These are phyloP conservation scores for Achatina immaculata DNA, from an alignment of 1,140 invertebrate species.

Conservation along the genomic window DNA sequence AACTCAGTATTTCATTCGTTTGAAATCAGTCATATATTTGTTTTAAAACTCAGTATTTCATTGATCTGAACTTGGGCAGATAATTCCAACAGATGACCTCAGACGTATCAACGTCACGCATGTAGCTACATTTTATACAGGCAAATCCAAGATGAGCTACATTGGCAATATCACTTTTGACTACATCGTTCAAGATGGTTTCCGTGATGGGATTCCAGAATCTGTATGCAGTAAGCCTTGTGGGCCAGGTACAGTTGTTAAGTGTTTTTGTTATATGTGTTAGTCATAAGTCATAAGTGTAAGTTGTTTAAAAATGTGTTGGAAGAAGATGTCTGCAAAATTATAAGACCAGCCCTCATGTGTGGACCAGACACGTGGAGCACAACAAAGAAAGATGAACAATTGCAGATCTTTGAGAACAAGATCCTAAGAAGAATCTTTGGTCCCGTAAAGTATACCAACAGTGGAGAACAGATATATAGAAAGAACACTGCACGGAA, in stretches of 20 bases:
- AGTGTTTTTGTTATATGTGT: too few species aligned
- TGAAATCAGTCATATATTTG: too few species aligned
- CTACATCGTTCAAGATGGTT: not conserved
- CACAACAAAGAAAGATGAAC: constrained; percentile 40
- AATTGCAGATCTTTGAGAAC: constrained; percentile 39
- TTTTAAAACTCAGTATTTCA: too few species aligned
- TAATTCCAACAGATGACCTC: not conserved
- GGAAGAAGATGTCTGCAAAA: constrained; percentile 34
- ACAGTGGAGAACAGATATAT: too few species aligned
- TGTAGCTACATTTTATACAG: constrained; percentile 4
- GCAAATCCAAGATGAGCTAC: not conserved
- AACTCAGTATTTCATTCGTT: too few species aligned
- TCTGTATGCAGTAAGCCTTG: constrained; percentile 50
- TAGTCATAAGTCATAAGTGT: constrained; percentile 28
- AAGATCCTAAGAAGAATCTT: constrained; percentile 35
- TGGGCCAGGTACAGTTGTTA: not conserved
- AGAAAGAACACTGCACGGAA: too few species aligned
- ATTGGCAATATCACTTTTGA: constrained; percentile 2
- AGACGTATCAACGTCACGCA: not conserved
- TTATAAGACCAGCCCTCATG: constrained; percentile 34
- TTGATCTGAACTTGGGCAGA: too few species aligned
- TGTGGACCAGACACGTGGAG: constrained; percentile 45
- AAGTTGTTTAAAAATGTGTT: too few species aligned
- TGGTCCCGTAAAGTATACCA: too few species aligned
- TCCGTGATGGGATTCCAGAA: constrained; percentile 17